phyloP scores from a whole-genome alignment of 2,888 invertebrate genomes.

The Serripes groenlandicus region DNA sequence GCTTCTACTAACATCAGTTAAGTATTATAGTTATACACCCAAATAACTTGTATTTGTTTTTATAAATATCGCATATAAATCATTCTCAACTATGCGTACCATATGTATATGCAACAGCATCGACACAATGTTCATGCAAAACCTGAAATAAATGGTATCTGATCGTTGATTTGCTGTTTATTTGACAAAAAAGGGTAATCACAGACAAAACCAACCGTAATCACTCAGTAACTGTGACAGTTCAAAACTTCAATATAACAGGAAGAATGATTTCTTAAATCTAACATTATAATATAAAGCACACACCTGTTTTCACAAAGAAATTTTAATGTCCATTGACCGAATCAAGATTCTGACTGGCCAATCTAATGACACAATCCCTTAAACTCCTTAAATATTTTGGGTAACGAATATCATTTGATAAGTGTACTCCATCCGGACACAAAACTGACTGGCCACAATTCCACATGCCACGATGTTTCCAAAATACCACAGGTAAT shows the following conservation, averaged over 20 bases:
- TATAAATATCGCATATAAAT: not conserved
- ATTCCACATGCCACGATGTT: conserved; percentile 37
- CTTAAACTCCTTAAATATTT: conserved; percentile 33
- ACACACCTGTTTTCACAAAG: not conserved
- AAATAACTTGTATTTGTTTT: not conserved
- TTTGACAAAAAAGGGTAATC: too few species aligned
- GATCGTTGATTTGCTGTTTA: too few species aligned
- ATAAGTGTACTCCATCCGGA: conserved; percentile 30
- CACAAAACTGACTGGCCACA: not conserved
- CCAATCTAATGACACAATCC: conserved; percentile 33
- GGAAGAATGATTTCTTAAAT: not conserved
- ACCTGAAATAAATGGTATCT: not conserved
- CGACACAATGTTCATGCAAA: not conserved
- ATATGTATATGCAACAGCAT: not conserved
- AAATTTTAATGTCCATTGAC: not conserved
- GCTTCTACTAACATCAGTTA: not conserved
- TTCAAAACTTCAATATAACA: too few species aligned
- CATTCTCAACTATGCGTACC: not conserved
- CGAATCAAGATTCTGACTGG: not conserved
- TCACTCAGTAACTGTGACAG: too few species aligned
- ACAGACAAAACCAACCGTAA: too few species aligned
- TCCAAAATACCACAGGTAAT: conserved; percentile 15
- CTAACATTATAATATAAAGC: not conserved
- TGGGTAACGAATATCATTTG: conserved; percentile 12
- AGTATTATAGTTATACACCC: not conserved